A percentile compares a stretch with the other conserved stretches of the same genome.
These are phyloP conservation scores for Apamea monoglypha DNA, from an alignment of 2,888 invertebrate species.

Conservation along the genomic window DNA sequence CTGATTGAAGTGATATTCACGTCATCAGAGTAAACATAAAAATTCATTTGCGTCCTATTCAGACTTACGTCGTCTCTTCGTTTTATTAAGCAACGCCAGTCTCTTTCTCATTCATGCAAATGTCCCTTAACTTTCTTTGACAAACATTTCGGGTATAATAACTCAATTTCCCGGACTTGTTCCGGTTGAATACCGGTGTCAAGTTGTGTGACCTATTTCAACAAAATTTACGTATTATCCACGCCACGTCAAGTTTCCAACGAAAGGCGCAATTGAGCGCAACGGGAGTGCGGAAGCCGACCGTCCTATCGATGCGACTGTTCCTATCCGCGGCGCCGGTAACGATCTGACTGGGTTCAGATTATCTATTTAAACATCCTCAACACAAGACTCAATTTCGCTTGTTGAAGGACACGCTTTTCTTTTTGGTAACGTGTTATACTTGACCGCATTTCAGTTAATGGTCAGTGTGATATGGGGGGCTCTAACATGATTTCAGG, in stretches of 20 bases:
- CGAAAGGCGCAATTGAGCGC: slow-evolving; percentile 67
- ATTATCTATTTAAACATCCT: slow-evolving; percentile 27
- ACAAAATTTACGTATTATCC: slow-evolving; percentile 65
- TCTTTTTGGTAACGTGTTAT: slow-evolving; percentile 40
- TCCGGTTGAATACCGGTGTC: slow-evolving; percentile 64
- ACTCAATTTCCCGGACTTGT: slow-evolving; percentile 66
- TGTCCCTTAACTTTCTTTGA: slow-evolving; percentile 57
- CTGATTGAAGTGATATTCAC: neutral
- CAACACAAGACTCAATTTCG: slow-evolving; percentile 28
- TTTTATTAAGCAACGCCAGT: slow-evolving; percentile 33
- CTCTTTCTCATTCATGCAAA: slow-evolving; percentile 59
- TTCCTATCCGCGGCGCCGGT: slow-evolving; percentile 53
- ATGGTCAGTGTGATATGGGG: slow-evolving; percentile 37
- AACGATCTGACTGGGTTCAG: slow-evolving; percentile 46
- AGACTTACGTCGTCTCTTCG: slow-evolving; percentile 9
- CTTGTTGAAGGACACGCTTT: slow-evolving; percentile 6
- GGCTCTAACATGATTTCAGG: slow-evolving; percentile 37
- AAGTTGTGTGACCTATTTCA: slow-evolving; percentile 68
- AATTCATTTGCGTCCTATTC: slow-evolving; percentile 39
- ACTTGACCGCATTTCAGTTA: slow-evolving; percentile 54
- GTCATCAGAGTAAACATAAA: slow-evolving; percentile 11
- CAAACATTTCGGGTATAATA: slow-evolving; percentile 62
- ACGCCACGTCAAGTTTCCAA: slow-evolving; percentile 62
- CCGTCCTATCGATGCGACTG: slow-evolving; percentile 56
- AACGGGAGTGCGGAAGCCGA: slow-evolving; percentile 52